These are phyloP conservation scores for Monodelphis domestica DNA, from an alignment of 2,797 vertebrate genomes.

Conservation along the genomic window DNA sequence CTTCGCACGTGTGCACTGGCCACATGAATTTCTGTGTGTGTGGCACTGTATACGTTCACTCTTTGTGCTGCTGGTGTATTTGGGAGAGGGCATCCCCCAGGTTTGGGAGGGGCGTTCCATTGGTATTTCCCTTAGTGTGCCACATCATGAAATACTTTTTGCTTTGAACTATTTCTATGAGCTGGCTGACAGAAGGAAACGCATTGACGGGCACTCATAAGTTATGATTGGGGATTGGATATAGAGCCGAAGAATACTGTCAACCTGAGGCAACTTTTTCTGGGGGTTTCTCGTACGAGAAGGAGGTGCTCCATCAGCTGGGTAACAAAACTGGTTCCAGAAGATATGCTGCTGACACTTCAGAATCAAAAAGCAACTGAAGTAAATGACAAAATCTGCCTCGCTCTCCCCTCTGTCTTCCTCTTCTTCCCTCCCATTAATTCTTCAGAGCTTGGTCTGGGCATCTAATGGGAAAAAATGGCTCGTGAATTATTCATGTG, in stretches of 20 bases:
- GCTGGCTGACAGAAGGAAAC: background rate
- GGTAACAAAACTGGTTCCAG: conserved; percentile 44
- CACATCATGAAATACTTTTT: background rate
- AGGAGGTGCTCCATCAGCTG: background rate
- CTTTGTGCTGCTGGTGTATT: background rate
- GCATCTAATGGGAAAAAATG: conserved; percentile 46
- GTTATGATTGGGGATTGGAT: background rate
- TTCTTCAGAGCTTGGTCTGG: conserved; percentile 53
- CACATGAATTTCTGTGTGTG: background rate
- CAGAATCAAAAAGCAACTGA: conserved; percentile 42
- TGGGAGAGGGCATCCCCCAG: background rate
- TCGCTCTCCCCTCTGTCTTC: background rate
- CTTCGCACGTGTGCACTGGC: background rate
- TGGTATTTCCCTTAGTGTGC: background rate
- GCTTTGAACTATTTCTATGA: background rate
- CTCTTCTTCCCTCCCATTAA: conserved; percentile 50
- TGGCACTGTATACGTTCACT: background rate
- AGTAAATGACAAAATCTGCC: background rate
- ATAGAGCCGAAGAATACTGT: background rate
- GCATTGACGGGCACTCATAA: background rate
- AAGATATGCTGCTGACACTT: conserved; percentile 37
- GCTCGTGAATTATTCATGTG: conserved; percentile 68
- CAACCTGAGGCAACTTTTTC: background rate
- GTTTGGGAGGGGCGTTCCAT: background rate
- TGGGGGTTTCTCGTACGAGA: background rate